These are phyloP conservation scores for Taenioides sp. DNA, from an alignment of 2,797 vertebrate genomes.

Conservation along the genomic window DNA sequence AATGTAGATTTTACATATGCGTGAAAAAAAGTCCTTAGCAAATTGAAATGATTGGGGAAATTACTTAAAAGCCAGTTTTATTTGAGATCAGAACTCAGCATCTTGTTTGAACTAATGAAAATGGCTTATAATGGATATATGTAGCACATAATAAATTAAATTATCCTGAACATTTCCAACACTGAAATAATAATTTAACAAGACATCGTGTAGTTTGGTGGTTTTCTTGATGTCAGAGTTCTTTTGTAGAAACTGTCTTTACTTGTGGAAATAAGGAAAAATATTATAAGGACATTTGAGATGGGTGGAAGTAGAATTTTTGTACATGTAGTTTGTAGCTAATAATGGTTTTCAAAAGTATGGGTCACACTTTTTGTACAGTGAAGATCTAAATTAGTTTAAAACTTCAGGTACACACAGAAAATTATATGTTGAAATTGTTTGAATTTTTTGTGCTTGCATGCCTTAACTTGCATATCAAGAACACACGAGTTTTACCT, in stretches of 20 bases:
- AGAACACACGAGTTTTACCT: too few species aligned
- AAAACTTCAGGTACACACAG: too few species aligned
- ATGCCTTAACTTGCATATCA: too few species aligned
- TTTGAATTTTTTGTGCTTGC: too few species aligned
- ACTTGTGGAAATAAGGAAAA: background rate
- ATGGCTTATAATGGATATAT: background rate
- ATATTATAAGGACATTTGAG: background rate
- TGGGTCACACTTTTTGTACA: too few species aligned
- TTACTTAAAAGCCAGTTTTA: constrained; percentile 15
- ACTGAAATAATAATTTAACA: constrained; percentile 13
- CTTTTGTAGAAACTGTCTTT: too few species aligned
- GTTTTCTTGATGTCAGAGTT: constrained; percentile 29
- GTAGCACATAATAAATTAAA: background rate
- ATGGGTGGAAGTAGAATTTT: background rate
- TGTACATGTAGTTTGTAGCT: background rate
- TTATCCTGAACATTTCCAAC: background rate
- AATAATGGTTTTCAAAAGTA: background rate
- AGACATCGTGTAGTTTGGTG: constrained; percentile 50
- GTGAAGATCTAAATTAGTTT: too few species aligned
- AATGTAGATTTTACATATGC: constrained; percentile 27
- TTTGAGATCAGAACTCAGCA: background rate
- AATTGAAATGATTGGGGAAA: constrained; percentile 7
- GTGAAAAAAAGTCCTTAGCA: constrained; percentile 27
- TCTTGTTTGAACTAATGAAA: constrained; percentile 3
- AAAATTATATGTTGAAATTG: too few species aligned